Evolutionary conservation across 2,797 vertebrate genomes (phyloP).

Genomic region (Oceanodroma leucorhoa): DNA sequence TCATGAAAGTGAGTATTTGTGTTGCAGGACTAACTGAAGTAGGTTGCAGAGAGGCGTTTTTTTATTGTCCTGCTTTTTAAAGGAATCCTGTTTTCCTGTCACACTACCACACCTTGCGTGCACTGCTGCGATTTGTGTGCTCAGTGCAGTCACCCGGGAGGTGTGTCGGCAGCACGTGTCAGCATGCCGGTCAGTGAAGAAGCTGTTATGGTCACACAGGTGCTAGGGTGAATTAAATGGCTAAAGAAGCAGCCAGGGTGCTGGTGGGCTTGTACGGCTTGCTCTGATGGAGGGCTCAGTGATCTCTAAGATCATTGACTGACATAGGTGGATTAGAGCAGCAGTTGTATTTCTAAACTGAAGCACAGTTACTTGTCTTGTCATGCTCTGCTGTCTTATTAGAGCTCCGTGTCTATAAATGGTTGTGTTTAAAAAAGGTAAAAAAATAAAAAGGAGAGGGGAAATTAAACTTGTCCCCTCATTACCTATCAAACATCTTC

Average conservation of each 20-base stretch:
- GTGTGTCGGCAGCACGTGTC: neutral
- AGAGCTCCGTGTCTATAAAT: neutral
- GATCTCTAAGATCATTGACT: neutral
- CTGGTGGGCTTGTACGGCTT: neutral
- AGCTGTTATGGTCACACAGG: fast-evolving
- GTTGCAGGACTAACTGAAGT: neutral
- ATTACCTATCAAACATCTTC: neutral
- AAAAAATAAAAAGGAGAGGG: neutral
- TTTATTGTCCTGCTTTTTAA: neutral
- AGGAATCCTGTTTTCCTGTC: neutral
- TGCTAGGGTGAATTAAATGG: neutral
- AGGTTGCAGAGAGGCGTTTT: neutral
- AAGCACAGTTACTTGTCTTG: neutral
- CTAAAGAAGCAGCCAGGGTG: neutral
- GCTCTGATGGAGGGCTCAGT: neutral
- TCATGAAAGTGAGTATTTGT: neutral
- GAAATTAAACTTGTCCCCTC: neutral
- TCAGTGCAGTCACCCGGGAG: neutral
- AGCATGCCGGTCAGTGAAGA: fast-evolving
- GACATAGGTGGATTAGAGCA: neutral
- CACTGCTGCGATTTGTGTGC: neutral
- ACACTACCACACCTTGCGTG: fast-evolving
- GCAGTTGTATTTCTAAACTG: neutral
- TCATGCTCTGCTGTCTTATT: neutral
- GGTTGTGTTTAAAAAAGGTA: neutral